Base-by-base conservation (phyloP, 2,113 vertebrate species). In the Bujurquina vittata region DNA sequence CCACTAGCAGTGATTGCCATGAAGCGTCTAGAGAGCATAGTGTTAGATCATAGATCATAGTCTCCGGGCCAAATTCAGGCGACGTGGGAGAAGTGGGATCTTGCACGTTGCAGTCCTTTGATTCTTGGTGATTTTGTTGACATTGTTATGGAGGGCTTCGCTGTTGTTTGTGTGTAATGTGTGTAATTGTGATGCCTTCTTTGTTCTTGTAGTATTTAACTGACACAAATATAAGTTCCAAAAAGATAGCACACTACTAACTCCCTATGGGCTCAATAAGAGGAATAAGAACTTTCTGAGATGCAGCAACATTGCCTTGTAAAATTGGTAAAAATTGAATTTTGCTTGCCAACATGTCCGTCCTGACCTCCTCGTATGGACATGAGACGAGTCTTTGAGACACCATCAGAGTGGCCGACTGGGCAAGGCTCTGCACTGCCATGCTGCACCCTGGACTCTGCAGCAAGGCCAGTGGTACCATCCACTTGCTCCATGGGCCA, bases 271-370 rank as follows among this genome's bases (percentile, higher is more conserved):
- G 22, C 26, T 54, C 59, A 58, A 57, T 33, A 22, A 43, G 49
- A 15, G 22, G 65, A 7, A 75, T 31, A 26, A 65, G 43, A 33
- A 37, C 31, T 80, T 31, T 61, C 22, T 37, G 23, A 82, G 69
- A 81, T 17, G 54, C 29, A 62, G 55, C 23, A 10, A 67, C 72
- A 83, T 40, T 62, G 67, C 10, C 72, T 63, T 12, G 22, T 84
- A 54, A 52, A 56, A 69, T n/a, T 59, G n/a, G 14, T 61, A 26
- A 26, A 26, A 26, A 26, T 3, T 26, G 73, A 79, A 84, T 62
- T 84, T 83, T 80, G 79, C 85, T 90, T 84, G 84, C 67, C 92
- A 93, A 80, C 84, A 60, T 87, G 92, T 86, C 93, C 82, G 72
- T 85, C 55, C 81, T 90, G 89, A 92, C 91, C 90, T 52, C 74